Evolutionary conservation across 2,113 vertebrate genomes (phyloP).

Genomic region (Petaurus breviceps): DNA sequence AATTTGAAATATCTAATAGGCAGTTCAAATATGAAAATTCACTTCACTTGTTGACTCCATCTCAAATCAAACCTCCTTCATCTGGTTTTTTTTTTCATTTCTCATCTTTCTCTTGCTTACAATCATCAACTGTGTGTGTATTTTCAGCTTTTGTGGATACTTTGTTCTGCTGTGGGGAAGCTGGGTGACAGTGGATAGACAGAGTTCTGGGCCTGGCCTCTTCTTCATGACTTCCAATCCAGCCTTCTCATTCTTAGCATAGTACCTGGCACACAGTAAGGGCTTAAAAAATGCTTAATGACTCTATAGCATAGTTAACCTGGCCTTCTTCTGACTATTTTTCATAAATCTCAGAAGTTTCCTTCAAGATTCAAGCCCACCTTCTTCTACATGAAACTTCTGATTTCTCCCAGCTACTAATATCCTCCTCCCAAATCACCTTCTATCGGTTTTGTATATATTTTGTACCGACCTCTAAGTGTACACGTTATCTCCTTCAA

Average conservation of each 20-base stretch:
- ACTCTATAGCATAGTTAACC: neutral
- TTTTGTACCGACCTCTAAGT: neutral
- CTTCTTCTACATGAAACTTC: neutral
- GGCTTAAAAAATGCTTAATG: neutral
- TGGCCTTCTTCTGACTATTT: neutral
- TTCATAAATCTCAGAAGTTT: neutral
- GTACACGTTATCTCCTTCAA: neutral
- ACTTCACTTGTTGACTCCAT: neutral
- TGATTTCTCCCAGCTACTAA: neutral
- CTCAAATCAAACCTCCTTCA: neutral
- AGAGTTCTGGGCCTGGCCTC: neutral
- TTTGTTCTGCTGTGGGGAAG: neutral
- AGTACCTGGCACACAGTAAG: neutral
- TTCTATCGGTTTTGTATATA: neutral
- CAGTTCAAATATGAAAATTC: neutral
- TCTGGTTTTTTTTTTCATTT: neutral
- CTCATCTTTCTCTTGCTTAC: neutral
- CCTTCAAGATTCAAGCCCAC: neutral
- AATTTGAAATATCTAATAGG: neutral
- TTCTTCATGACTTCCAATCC: neutral
- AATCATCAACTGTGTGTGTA: neutral
- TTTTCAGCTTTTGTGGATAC: neutral
- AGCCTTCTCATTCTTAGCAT: neutral
- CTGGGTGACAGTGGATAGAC: too few species aligned
- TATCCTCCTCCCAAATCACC: neutral